These are phyloP conservation scores for Chorisops tibialis DNA, from an alignment of 2,888 invertebrate species.

Conservation along the genomic window DNA sequence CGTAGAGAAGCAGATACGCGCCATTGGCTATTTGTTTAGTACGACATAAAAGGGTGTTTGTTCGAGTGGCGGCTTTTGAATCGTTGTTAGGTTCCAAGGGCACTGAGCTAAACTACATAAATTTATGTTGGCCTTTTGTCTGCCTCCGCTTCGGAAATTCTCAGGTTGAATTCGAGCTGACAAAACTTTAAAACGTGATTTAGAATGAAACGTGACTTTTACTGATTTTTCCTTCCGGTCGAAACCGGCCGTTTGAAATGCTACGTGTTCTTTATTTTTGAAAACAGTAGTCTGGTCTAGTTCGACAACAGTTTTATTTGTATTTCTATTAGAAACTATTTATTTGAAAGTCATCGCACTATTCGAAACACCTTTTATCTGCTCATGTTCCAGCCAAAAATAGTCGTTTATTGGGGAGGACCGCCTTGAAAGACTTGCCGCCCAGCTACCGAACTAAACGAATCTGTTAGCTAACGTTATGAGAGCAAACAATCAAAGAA, in stretches of 20 bases:
- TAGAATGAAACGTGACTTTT: conserved; percentile 13
- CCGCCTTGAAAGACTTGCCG: not conserved
- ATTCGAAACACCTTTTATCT: not conserved
- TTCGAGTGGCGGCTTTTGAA: too few relatives aligned
- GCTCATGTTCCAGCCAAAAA: not conserved
- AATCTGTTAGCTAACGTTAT: conserved; percentile 17
- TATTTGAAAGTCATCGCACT: not conserved
- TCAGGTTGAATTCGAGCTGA: not conserved
- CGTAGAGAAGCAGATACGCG: too few relatives aligned
- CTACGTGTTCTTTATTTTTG: not conserved
- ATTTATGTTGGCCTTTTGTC: too few relatives aligned
- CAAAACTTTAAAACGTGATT: conserved; percentile 15
- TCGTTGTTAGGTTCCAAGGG: too few relatives aligned
- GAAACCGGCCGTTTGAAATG: not conserved
- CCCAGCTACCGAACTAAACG: conserved; percentile 4
- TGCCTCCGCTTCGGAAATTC: too few relatives aligned
- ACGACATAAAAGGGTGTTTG: too few relatives aligned
- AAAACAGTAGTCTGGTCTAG: not conserved
- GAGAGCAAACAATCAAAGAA: conserved; percentile 15
- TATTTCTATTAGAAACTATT: not conserved
- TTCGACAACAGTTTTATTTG: not conserved
- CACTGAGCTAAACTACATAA: too few relatives aligned
- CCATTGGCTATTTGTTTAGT: too few relatives aligned
- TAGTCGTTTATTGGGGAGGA: too few relatives aligned
- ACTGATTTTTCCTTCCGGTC: conserved; percentile 1